Evolutionary conservation across 1,140 invertebrate genomes (phyloP), one percentile per base, ranked within the genome.

Genomic region (Plodia interpunctella): DNA sequence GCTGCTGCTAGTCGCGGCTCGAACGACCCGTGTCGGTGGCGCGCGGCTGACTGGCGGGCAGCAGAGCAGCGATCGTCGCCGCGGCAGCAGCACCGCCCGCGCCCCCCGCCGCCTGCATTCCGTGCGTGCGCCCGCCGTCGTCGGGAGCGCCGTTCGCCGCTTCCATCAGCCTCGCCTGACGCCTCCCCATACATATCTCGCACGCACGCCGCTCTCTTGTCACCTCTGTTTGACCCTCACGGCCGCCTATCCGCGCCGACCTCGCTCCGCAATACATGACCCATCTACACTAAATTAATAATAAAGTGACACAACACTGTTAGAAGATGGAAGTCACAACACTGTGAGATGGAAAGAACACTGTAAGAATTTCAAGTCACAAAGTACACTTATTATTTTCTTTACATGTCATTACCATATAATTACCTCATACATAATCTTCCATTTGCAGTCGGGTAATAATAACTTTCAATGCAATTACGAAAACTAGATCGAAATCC

Each of bases 31-130:
- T 81, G 78, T 74, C 78, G 77, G 74, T 77, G 79, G 74, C 78
- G 83, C 83, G 81, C 83, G 83, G 78, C 82, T 61, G 76, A 87
- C 80, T 86, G 85, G 75, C 79, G 78, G 75, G 71, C 78, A 71
- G 75, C 80, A 20, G 51, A 13, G 51, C 76, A 81, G 65, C 65
- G 72, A 74, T 66, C 74, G 72, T 73, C 77, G 80, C 67, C 74
- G 76, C 78, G 80, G 74, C 81, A 83, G 82, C 83, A 80, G 71
- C 76, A 63, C 73, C 76, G 74, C 80, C 72, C 80, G 72, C 80
- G 68, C 83, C 75, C 77, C 76, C 60, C 82, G 54, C 59, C 66
- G 62, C 77, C 80, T 83, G 80, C 80, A 83, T 77, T 79, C 81
- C 77, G 72, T 73, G 74, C 76, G 75, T 74, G 72, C 74, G 75